Conservation (phyloP, 2,888 invertebrate genomes). For the Hyalella azteca region DNA sequence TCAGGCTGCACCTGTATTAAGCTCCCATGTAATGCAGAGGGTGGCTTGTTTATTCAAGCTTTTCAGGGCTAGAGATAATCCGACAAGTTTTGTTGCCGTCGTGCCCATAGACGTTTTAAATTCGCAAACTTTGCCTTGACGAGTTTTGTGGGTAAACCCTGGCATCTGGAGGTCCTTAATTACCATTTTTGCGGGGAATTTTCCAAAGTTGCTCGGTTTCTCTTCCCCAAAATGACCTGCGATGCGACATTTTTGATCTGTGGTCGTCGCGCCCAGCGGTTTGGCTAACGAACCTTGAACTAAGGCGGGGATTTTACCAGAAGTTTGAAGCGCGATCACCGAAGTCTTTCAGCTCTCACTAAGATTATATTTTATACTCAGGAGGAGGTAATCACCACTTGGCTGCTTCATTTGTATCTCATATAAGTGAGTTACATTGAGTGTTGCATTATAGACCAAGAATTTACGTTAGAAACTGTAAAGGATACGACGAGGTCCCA, state of each 20-base stretch:
- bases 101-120: neutral
- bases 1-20: too few relatives aligned
- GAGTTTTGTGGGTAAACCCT: constrained; percentile 31
- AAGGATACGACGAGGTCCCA: too few relatives aligned
- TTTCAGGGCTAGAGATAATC: too few relatives aligned
- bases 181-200: constrained; percentile 21
- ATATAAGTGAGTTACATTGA: too few relatives aligned
- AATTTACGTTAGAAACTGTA: too few relatives aligned
- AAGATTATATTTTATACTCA: neutral
- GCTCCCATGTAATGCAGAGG: too few relatives aligned
- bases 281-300: constrained; percentile 25
- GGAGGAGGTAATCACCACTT: too few relatives aligned
- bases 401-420: too few relatives aligned
- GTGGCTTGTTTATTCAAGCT: neutral
- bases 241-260: constrained; percentile 26
- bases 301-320: neutral
- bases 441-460: too few relatives aligned
- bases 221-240: constrained; percentile 22
- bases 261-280: constrained; percentile 14
- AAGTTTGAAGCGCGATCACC: constrained; percentile 12
- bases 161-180: constrained; percentile 34
- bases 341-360: neutral
- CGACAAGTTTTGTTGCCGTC: too few relatives aligned
- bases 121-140: constrained; percentile 27
- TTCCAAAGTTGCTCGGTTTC: constrained; percentile 22